Percentiles rank a stretch among this genome's conserved stretches.
These are phyloP conservation scores for Lycocerus yunnanus DNA, from an alignment of 2,888 invertebrate genomes.

Conservation along the genomic window DNA sequence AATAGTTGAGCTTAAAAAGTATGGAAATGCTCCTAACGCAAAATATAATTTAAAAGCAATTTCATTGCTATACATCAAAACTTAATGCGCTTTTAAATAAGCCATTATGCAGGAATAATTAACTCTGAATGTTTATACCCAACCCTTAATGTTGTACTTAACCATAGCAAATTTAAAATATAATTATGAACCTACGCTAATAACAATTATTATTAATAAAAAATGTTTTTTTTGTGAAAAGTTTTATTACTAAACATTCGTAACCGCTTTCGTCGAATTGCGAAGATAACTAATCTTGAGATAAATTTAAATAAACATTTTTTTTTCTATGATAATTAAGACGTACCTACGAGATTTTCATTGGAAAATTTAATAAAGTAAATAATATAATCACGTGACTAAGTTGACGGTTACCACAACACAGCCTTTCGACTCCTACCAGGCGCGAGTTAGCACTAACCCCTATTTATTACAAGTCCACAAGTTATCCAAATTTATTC, in stretches of 20 bases:
- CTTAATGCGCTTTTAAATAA: background rate
- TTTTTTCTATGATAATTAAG: background rate
- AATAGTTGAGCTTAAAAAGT: background rate
- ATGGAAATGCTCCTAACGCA: background rate
- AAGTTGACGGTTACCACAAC: background rate
- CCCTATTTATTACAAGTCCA: conserved; percentile 23
- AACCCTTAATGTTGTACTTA: background rate
- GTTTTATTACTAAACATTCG: background rate
- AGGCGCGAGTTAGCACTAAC: conserved; percentile 31
- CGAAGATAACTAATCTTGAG: background rate
- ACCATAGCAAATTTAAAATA: background rate
- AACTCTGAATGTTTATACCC: background rate
- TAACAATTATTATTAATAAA: background rate
- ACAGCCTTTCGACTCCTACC: conserved; percentile 20
- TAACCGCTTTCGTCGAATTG: background rate
- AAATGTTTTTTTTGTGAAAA: background rate
- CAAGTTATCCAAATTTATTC: conserved; percentile 30
- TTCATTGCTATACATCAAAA: background rate
- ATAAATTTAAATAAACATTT: background rate
- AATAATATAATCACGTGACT: background rate
- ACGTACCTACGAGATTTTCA: background rate
- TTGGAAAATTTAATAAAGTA: background rate
- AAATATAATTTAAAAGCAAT: background rate
- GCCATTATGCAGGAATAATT: background rate
- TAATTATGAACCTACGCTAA: background rate